Percentiles rank a stretch among this genome's conserved stretches.
phyloP scores from a whole-genome alignment of 2,113 vertebrate genomes.

The Erpornis zantholeuca region DNA sequence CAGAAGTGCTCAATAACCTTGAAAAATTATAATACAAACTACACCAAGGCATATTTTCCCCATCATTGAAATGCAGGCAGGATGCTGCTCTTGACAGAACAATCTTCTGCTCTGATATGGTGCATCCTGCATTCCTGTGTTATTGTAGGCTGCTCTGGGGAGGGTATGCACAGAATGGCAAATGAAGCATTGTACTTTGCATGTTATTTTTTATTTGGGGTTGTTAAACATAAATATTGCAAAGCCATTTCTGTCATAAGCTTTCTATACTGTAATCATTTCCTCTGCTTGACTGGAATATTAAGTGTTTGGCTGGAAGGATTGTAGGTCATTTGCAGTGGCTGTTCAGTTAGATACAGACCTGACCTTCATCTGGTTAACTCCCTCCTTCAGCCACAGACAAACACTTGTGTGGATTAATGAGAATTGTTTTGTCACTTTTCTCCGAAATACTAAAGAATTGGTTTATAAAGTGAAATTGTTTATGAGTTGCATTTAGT shows the following conservation, averaged over 20 bases:
- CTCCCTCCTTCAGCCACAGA: neutral
- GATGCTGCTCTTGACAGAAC: neutral
- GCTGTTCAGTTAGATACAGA: neutral
- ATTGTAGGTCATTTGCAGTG: neutral
- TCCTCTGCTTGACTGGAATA: neutral
- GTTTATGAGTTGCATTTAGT: neutral
- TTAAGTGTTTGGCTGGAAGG: neutral
- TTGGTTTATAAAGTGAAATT: neutral
- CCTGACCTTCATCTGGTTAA: neutral
- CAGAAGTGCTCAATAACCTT: conserved; percentile 28
- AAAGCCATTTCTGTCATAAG: conserved; percentile 3
- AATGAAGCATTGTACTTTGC: neutral
- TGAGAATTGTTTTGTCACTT: neutral
- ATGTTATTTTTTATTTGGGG: neutral
- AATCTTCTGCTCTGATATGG: neutral
- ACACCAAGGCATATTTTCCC: neutral
- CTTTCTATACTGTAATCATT: neutral
- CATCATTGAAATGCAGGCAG: conserved; percentile 31
- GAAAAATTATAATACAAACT: neutral
- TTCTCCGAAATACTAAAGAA: neutral
- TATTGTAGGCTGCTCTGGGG: neutral
- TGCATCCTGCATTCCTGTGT: neutral
- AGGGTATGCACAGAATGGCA: neutral
- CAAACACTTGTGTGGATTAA: neutral
- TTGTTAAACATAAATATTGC: neutral